These are phyloP conservation scores for Megaptera novaeangliae DNA, from an alignment of 2,113 vertebrate species.

Conservation along the genomic window DNA sequence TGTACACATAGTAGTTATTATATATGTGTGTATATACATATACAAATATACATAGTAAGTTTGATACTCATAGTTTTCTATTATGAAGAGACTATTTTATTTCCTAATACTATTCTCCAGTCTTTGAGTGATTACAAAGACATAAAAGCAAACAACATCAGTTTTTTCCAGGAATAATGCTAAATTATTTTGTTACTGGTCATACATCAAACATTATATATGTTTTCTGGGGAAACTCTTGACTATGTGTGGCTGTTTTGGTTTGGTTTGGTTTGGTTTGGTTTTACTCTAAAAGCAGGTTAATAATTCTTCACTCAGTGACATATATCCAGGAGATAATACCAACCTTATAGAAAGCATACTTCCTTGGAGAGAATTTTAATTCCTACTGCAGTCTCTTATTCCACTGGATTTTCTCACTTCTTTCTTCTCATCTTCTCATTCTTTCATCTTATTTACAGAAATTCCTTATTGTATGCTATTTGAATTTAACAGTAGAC, in stretches of 20 bases:
- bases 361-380: background rate
- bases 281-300: background rate
- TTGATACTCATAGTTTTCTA: background rate
- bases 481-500: background rate
- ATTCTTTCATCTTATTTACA: background rate
- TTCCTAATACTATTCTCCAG: background rate
- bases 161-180: background rate
- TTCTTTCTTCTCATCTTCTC: background rate
- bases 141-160: background rate
- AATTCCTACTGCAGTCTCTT: background rate
- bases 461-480: background rate
- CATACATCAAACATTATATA: background rate
- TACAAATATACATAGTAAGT: background rate
- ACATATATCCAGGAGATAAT: background rate
- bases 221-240: background rate
- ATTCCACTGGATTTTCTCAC: background rate
- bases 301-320: background rate
- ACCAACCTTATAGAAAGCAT: background rate
- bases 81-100: background rate
- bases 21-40: background rate
- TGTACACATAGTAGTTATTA: background rate
- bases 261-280: background rate
- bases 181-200: background rate
- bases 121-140: background rate
- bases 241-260: background rate